phyloP scores from a whole-genome alignment of 2,888 invertebrate genomes.

The Tethea ocularis region DNA sequence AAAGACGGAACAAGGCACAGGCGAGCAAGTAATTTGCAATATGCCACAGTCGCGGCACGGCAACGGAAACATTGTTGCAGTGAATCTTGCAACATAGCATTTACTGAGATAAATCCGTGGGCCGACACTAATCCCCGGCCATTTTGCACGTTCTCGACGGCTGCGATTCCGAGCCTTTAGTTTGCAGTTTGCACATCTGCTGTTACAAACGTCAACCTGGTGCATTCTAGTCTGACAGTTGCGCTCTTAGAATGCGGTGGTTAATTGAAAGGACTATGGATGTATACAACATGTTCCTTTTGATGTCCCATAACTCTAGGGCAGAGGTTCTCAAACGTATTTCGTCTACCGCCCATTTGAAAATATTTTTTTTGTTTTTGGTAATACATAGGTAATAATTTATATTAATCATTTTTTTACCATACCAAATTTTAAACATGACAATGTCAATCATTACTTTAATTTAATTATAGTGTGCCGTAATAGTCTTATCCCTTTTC shows the following conservation, averaged over 20 bases:
- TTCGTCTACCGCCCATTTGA: too few species aligned
- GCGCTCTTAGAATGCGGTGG: not conserved
- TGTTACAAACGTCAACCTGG: conserved; percentile 1
- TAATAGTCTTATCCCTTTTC: too few species aligned
- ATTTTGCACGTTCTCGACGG: not conserved
- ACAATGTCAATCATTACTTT: too few species aligned
- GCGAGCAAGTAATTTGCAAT: conserved; percentile 32
- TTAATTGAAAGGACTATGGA: not conserved
- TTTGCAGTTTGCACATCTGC: conserved; percentile 5
- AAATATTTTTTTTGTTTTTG: too few species aligned
- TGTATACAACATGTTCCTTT: not conserved
- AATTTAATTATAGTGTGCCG: too few species aligned
- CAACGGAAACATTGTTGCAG: conserved; percentile 24
- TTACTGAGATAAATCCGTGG: conserved; percentile 6
- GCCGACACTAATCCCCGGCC: conserved; percentile 2
- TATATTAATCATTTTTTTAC: too few species aligned
- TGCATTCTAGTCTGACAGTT: conserved; percentile 3
- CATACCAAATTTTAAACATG: too few species aligned
- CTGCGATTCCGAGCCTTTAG: not conserved
- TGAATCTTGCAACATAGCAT: conserved; percentile 7
- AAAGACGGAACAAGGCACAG: not conserved
- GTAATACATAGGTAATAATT: too few species aligned
- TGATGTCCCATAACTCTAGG: too few species aligned
- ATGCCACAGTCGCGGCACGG: conserved; percentile 27
- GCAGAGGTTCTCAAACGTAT: too few species aligned